Evolutionary conservation across 2,888 invertebrate species (phyloP), one percentile per base, ranked within the genome.

Genomic region (Dolichomitus sp.): DNA sequence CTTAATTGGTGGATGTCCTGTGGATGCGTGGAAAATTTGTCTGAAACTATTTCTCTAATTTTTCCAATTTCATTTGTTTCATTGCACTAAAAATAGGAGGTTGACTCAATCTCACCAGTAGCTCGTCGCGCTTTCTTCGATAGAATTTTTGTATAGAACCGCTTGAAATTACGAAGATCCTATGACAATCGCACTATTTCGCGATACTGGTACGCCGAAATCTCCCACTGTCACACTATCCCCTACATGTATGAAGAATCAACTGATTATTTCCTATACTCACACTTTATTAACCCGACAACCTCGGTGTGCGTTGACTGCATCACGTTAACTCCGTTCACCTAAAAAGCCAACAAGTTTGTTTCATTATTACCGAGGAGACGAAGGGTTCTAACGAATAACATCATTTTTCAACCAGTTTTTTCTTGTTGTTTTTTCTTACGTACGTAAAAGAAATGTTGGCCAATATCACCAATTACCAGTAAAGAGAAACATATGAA

Each of bases 291-390:
- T 94, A 99, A 96, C 91, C 97, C 97, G 91, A 99, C 99, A 88
- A 99, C 99, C 93, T 99, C 98, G 90, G 97, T 97, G 92, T 99
- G 99, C 91, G 98, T 98, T 92, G 97, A 97, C 89, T 97, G 97
- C 90, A 97, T 97, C 81, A 99, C 99, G 90, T 98, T 96, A 86
- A 97, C 96, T 84, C 98, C 98, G 95, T 99, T 99, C 89, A 99
- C 98, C 96, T 98, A 94, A 65, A 65, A 74, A 57, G 42, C 27
- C 9, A 37, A 61, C 27, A 2, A 19, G 30, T 48, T 23, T 23
- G 0, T 57, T 57, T 30, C 40, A 48, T 50, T 57, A 48, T 50
- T 57, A 12, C n/a, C 19, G 19, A 61, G n/a, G 33, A 52, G 14
- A 42, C 11, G 78, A 85, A n/a, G 79, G 76, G 57, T 79, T 81